These are phyloP conservation scores for Resseliella maxima DNA, from an alignment of 2,888 invertebrate species.

Conservation along the genomic window DNA sequence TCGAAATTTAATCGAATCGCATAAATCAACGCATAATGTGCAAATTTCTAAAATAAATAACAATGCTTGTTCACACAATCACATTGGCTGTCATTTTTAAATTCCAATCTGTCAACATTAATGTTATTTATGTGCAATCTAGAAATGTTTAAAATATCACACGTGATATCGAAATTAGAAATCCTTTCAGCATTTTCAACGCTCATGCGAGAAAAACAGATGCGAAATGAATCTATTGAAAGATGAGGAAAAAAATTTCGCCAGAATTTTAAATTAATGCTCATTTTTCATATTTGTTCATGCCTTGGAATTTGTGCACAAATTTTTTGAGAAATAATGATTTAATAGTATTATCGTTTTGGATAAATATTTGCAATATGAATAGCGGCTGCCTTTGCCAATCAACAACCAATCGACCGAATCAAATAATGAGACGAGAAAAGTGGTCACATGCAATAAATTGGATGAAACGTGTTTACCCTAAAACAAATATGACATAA, in stretches of 20 bases:
- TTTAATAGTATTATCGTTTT: background rate
- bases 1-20: background rate
- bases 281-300: conserved; percentile 4
- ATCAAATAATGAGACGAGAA: background rate
- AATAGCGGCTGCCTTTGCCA: background rate
- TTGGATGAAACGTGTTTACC: background rate
- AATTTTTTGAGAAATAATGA: conserved; percentile 6
- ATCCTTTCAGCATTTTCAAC: conserved; percentile 9
- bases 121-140: background rate
- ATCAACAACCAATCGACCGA: background rate
- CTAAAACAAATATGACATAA: background rate
- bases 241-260: background rate
- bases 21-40: conserved; percentile 35
- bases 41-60: conserved; percentile 13
- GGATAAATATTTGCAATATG: conserved; percentile 11
- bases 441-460: background rate
- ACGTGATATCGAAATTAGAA: conserved; percentile 44
- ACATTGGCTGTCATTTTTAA: background rate
- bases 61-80: background rate
- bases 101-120: no score
- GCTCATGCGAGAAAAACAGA: background rate
- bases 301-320: background rate
- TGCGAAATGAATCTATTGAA: no score
- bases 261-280: background rate
- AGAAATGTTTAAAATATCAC: background rate